phyloP scores from a whole-genome alignment of 2,797 vertebrate genomes.

The Glossophaga mutica region DNA sequence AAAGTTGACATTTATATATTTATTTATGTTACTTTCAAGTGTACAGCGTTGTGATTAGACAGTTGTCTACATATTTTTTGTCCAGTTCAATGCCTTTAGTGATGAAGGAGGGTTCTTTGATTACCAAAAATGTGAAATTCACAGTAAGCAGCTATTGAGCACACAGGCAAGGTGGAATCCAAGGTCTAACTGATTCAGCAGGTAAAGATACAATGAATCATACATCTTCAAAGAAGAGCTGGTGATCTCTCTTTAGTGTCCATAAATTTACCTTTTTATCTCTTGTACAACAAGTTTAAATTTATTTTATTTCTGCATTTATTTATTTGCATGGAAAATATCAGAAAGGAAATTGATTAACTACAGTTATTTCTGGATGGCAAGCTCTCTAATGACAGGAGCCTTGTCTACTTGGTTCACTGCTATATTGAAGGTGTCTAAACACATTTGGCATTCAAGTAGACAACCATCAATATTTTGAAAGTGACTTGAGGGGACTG shows the following conservation, averaged over 20 bases:
- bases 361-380: not conserved
- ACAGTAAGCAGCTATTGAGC: not conserved
- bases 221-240: not conserved
- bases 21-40: not conserved
- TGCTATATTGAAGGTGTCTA: not conserved
- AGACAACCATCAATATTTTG: not conserved
- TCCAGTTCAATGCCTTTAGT: not conserved
- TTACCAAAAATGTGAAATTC: constrained; percentile 22
- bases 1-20: not conserved
- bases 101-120: not conserved
- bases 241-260: not conserved
- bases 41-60: not conserved
- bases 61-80: not conserved
- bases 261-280: not conserved
- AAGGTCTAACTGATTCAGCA: not conserved
- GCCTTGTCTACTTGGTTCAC: not conserved
- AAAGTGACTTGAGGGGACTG: not conserved
- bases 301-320: not conserved
- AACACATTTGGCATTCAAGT: not conserved
- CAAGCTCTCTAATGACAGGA: not conserved
- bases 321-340: not conserved
- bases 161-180: not conserved
- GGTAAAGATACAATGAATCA: not conserved
- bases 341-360: not conserved
- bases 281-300: not conserved